These are phyloP conservation scores for Heteromyza rotundicornis DNA, from an alignment of 2,888 invertebrate species.

Conservation along the genomic window DNA sequence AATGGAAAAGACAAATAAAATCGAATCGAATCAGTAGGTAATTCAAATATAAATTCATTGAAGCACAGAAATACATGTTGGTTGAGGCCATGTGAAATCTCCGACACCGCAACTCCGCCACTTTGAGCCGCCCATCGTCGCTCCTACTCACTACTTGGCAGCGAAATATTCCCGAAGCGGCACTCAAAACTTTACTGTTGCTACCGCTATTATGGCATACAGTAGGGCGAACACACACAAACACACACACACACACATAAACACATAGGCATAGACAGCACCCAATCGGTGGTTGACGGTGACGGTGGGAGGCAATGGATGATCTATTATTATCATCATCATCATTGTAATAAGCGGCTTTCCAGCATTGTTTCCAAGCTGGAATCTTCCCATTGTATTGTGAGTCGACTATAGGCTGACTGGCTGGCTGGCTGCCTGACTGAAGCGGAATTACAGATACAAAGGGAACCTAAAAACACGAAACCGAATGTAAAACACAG, in stretches of 20 bases:
- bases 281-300: neutral
- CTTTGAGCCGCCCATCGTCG: no score
- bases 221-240: neutral
- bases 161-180: constrained; percentile 7
- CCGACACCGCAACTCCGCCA: no score
- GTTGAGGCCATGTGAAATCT: no score
- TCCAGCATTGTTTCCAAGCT: constrained; percentile 54
- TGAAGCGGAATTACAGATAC: no score
- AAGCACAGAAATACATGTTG: no score
- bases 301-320: constrained; percentile 36
- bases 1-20: constrained; percentile 22
- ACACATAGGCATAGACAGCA: neutral
- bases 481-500: constrained; percentile 47
- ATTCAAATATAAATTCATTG: no score
- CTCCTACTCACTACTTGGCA: no score
- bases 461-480: constrained; percentile 29
- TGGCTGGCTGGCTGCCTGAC: no score
- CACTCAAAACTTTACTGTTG: neutral
- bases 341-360: constrained; percentile 58
- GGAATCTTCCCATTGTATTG: constrained; percentile 34
- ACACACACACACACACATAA: neutral
- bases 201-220: neutral
- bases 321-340: constrained; percentile 58
- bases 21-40: no score
- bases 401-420: neutral